phyloP scores from a whole-genome alignment of 2,113 vertebrate species.

The Cyprinodon brontotheroides region DNA sequence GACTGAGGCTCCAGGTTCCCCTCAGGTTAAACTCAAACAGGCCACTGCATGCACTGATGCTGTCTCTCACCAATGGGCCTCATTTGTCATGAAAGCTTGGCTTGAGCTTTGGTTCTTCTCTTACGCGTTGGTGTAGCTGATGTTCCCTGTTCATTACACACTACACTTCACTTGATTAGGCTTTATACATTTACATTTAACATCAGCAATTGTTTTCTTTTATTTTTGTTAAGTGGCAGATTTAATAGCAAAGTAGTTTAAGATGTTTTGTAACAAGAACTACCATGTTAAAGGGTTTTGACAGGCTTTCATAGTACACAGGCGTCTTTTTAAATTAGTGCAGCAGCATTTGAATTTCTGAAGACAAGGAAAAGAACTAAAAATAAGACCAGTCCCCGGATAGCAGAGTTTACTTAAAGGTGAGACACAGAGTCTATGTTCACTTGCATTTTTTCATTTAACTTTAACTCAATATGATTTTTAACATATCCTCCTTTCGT shows the following conservation, averaged over 20 bases:
- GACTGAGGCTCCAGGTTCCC: constrained; percentile 16
- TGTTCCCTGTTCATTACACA: constrained; percentile 17
- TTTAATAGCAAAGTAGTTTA: background rate
- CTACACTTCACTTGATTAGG: background rate
- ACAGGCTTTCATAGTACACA: background rate
- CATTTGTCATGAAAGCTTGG: constrained; percentile 48
- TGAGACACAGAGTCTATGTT: too few relatives aligned
- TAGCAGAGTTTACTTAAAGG: too few relatives aligned
- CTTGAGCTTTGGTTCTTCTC: constrained; percentile 41
- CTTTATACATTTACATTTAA: background rate
- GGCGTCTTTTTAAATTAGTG: too few relatives aligned
- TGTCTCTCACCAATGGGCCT: constrained; percentile 22
- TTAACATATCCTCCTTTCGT: too few relatives aligned
- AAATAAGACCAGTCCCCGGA: too few relatives aligned
- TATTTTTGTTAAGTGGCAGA: background rate
- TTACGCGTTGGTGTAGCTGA: constrained; percentile 1
- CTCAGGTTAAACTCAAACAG: constrained; percentile 52
- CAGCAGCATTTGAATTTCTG: too few relatives aligned
- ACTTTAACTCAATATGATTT: too few relatives aligned
- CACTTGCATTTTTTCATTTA: too few relatives aligned
- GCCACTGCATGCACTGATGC: constrained; percentile 54
- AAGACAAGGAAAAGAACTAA: too few relatives aligned
- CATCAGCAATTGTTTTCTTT: background rate
- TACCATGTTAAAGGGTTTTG: background rate
- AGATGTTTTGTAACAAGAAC: background rate